Percentiles rank a stretch among this genome's conserved stretches.
Conservation (phyloP, 2,113 vertebrate genomes). For the Callipepla californica region DNA sequence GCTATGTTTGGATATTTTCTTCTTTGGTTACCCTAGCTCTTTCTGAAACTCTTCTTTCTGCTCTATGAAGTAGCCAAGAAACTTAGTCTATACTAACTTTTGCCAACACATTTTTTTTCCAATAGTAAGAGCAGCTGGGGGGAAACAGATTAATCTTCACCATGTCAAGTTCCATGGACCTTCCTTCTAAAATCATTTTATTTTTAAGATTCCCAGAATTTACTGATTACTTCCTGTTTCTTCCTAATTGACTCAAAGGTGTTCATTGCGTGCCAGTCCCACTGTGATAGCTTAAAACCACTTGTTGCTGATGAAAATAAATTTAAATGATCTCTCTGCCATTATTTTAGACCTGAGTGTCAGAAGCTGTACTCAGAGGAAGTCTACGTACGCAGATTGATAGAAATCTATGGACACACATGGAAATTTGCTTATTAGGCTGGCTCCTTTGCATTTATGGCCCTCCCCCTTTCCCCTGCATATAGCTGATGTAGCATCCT, state of each 20-base stretch:
- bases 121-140: not conserved
- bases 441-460: conserved; percentile 2
- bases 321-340: not conserved
- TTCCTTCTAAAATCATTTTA: not conserved
- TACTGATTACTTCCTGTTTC: not conserved
- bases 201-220: not conserved
- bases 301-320: conserved; percentile 55
- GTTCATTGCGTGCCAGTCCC: not conserved
- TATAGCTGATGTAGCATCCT: not conserved
- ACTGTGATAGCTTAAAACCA: conserved; percentile 8
- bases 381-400: not conserved
- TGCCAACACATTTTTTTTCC: not conserved
- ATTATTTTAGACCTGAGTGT: conserved; percentile 16
- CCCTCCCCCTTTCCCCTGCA: not conserved
- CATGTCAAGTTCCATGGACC: not conserved
- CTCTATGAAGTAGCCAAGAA: not conserved
- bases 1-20: not conserved
- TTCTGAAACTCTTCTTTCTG: not conserved
- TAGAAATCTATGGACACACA: not conserved
- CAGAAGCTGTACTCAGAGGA: conserved; percentile 6
- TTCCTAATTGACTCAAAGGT: conserved; percentile 9
- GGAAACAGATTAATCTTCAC: not conserved
- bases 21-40: not conserved
- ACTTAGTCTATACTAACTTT: not conserved
- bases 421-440: not conserved